phyloP scores from a whole-genome alignment of 2,888 invertebrate species.

The Fragum fragum region DNA sequence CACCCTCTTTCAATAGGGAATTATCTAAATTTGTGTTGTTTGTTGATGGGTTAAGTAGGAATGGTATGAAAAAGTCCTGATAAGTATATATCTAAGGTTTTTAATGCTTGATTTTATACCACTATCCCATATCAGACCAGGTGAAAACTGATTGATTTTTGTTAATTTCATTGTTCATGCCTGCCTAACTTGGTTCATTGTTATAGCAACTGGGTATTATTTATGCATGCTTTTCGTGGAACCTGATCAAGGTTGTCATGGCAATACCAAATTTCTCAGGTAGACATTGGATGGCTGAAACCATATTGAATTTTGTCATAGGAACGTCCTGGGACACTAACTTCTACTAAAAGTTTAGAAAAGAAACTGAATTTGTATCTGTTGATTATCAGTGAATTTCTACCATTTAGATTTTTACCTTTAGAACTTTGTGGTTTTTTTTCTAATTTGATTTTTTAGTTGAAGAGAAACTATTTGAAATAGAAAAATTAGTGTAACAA shows the following conservation, averaged over 20 bases:
- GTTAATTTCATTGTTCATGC: slow-evolving; percentile 75
- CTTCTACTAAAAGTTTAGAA: background rate
- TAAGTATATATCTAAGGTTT: background rate
- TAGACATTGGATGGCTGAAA: slow-evolving; percentile 43
- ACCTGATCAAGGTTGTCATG: slow-evolving; percentile 77
- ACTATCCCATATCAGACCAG: slow-evolving; percentile 10
- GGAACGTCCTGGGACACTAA: slow-evolving; percentile 7
- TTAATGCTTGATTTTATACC: background rate
- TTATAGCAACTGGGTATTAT: slow-evolving; percentile 81
- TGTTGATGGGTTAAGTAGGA: too few species aligned
- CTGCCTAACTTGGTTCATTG: slow-evolving; percentile 70
- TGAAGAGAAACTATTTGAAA: too few species aligned
- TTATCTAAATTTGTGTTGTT: too few species aligned
- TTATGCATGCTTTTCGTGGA: slow-evolving; percentile 80
- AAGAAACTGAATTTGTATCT: background rate
- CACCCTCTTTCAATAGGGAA: too few species aligned
- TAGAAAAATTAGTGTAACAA: too few species aligned
- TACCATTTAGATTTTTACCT: too few species aligned
- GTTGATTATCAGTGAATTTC: too few species aligned
- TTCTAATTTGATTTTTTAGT: too few species aligned
- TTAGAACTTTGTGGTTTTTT: too few species aligned
- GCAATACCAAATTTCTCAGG: slow-evolving; percentile 77
- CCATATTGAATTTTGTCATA: slow-evolving; percentile 27
- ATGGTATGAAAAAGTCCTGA: too few species aligned
- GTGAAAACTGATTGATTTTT: slow-evolving; percentile 71